These are phyloP conservation scores for Cyclargus thomasi DNA, from an alignment of 1,140 invertebrate species.

Conservation along the genomic window DNA sequence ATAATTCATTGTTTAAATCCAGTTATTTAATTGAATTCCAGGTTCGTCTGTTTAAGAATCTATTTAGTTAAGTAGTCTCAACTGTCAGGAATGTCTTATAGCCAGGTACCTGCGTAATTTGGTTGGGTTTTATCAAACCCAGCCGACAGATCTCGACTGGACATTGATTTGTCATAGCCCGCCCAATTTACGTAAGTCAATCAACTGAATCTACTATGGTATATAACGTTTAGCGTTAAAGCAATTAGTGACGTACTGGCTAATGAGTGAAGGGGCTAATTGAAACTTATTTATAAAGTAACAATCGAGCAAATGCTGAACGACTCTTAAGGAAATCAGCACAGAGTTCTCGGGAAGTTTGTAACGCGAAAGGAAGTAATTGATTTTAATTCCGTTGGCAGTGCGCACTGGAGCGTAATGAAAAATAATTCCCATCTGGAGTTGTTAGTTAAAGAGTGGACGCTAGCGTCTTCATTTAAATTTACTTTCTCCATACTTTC, in stretches of 20 bases:
- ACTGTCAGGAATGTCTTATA: too few relatives aligned
- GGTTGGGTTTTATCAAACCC: too few relatives aligned
- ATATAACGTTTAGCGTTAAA: not conserved
- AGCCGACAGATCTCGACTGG: too few relatives aligned
- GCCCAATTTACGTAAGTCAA: too few relatives aligned
- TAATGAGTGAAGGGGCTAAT: conserved; percentile 10
- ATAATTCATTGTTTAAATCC: too few relatives aligned
- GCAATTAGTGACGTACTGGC: not conserved
- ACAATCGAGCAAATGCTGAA: conserved; percentile 20
- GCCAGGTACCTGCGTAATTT: too few relatives aligned
- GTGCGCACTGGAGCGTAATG: conserved; percentile 59
- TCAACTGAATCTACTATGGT: not conserved
- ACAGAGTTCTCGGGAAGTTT: conserved; percentile 50
- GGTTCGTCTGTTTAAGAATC: too few relatives aligned
- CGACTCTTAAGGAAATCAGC: conserved; percentile 33
- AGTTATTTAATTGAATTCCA: not conserved
- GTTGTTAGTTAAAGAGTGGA: conserved; percentile 48
- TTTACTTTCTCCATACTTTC: not conserved
- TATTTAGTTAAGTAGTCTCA: too few relatives aligned
- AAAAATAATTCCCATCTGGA: conserved; percentile 67
- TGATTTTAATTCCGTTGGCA: conserved; percentile 62
- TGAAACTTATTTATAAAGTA: conserved; percentile 21
- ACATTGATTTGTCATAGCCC: too few relatives aligned
- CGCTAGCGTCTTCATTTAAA: conserved; percentile 9
- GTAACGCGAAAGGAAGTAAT: conserved; percentile 55